Evolutionary conservation across 2,113 vertebrate species (phyloP), one percentile per base, ranked within the genome.

Genomic region (Australoheros scitulus): DNA sequence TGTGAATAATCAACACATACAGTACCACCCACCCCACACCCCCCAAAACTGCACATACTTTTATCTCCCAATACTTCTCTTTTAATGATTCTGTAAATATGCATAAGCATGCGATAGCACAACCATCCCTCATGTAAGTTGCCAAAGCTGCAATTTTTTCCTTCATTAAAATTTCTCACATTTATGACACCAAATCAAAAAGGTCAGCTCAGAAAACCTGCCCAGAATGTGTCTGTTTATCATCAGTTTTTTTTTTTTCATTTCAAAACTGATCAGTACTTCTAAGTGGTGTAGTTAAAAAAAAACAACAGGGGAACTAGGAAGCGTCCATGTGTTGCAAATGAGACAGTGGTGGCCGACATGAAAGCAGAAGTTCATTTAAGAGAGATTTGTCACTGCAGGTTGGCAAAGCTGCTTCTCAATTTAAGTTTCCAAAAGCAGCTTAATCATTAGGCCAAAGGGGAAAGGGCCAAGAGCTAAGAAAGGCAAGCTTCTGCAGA

Each of bases 391-490:
- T 90, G 79, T 87, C 55, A 17, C 26, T 56, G 63, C 47, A 83
- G 76, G 74, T 84, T 36, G 74, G 68, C 64, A 91, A 91, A 93
- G 81, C 90, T 87, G 87, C 87, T 89, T 85, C 81, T 81, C 60
- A 86, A 81, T 72, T 87, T 85, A 78, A 85, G 92, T 91, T 29
- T 64, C 80, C 55, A 76, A 70, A 91, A 93, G 92, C 88, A 80
- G 90, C 86, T 92, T 94, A 87, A 93, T 95, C 92, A 92, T 87
- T 89, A 63, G 91, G 89, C 86, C 87, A 92, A 90, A 92, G 78
- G 83, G 92, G 86, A 92, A 91, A 91, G 85, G 75, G 3, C 43
- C 65, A 65, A 6, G 2, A 70, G 60, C 52, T 41, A 11, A 22
- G 43, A 10, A 52, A 34, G 63, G 20, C 29, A 32, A 26, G 26